Evolutionary conservation across 2,113 vertebrate genomes (phyloP), one percentile per base, ranked within the genome.

Genomic region (Toxotes chatareus): DNA sequence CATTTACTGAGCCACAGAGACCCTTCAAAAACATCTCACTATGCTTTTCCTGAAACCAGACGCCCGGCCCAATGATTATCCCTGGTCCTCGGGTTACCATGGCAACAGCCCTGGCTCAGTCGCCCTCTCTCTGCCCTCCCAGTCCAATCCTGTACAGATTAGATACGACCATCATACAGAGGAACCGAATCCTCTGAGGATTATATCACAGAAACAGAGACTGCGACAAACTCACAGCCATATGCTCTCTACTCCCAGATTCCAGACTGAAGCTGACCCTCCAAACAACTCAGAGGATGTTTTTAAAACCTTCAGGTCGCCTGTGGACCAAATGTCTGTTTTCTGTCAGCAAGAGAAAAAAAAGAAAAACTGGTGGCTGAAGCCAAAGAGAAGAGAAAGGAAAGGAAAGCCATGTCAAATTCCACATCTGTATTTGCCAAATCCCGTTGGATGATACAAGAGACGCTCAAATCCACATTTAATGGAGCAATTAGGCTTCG

Each of bases 121-220:
- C 75, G 49, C 56, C 59, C 32, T 64, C 44, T 63, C 62, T 63
- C 62, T 70, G 40, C 79, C 75, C 82, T 81, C 71, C 38, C 36
- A 64, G 57, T 56, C 67, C 83, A 85, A 88, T 89, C 80, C 88
- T 84, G 76, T 9, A 12, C 80, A 86, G 83, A 88, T 92, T 85
- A 85, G 82, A 90, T 88, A 84, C 46, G 44, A 79, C 42, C 84
- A 80, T 86, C 70, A 75, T 31, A 76, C 62, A 75, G 81, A 53
- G 53, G 36, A 77, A 27, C 31, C 62, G 76, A 86, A 93, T 84
- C 83, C 76, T 59, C 3, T 7, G 74, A 65, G 74, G 87, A 86
- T 89, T 82, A 88, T 56, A 69, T 65, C 69, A n/a, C 76, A 79
- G 61, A 75, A 84, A 85, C 72, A 72, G 44, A 71, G 40, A 73